These are phyloP conservation scores for Notocelia uddmanniana DNA, from an alignment of 2,888 invertebrate species.

Conservation along the genomic window DNA sequence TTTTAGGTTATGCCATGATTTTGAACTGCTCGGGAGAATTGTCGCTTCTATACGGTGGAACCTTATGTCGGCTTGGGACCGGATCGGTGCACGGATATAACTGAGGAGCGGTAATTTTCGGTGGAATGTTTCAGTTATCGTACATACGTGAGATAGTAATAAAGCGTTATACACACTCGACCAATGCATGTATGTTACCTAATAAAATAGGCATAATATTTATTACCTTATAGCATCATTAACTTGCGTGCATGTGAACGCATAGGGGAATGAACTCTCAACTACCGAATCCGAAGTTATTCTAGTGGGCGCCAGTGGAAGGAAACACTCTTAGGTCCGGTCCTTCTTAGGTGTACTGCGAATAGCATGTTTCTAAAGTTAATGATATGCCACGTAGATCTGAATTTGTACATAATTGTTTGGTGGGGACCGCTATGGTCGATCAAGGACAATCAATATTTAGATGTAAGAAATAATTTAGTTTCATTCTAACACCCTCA, in stretches of 20 bases:
- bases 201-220: constrained; percentile 17
- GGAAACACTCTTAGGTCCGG: constrained; percentile 22
- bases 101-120: not conserved
- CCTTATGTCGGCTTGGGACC: constrained; percentile 21
- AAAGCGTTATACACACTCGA: constrained; percentile 1
- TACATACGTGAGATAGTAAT: not conserved
- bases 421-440: constrained; percentile 11
- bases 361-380: constrained; percentile 38
- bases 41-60: constrained; percentile 28
- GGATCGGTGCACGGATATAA: not conserved
- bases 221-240: not conserved
- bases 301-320: constrained; percentile 13
- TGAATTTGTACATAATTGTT: constrained; percentile 60
- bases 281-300: not conserved
- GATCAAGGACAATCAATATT: constrained; percentile 6
- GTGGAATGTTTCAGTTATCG: not conserved
- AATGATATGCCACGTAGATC: constrained; percentile 62
- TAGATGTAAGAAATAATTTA: constrained; percentile 14
- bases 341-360: constrained; percentile 28
- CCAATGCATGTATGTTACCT: constrained; percentile 1
- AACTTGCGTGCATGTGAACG: not conserved
- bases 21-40: not conserved
- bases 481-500: constrained; percentile 1
- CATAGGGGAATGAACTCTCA: not conserved
- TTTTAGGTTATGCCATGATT: not conserved